Percentiles rank a stretch among this genome's conserved stretches.
phyloP scores from a whole-genome alignment of 2,888 invertebrate species.

The Synanthedon andrenaeformis region DNA sequence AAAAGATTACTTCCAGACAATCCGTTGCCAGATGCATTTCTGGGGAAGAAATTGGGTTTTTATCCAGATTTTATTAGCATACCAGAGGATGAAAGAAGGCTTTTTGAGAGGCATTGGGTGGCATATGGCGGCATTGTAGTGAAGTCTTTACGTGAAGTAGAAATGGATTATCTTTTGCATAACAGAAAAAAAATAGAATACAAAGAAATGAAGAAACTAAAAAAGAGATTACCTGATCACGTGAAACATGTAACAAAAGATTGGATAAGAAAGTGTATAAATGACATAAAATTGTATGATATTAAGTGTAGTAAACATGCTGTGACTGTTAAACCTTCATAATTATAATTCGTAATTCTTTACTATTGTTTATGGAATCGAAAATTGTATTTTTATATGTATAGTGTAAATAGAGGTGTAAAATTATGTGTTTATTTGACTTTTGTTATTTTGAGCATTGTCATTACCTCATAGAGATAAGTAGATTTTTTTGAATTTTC shows the following conservation, averaged over 20 bases:
- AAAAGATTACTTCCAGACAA: slow-evolving; percentile 25
- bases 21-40: slow-evolving; percentile 47
- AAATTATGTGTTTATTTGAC: too few species aligned
- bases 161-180: slow-evolving; percentile 51
- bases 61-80: slow-evolving; percentile 61
- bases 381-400: not conserved
- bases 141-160: slow-evolving; percentile 35
- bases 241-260: slow-evolving; percentile 46
- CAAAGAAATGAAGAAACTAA: slow-evolving; percentile 34
- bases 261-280: slow-evolving; percentile 54
- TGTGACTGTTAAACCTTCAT: slow-evolving; percentile 30
- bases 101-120: slow-evolving; percentile 73
- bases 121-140: slow-evolving; percentile 70
- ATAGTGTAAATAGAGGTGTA: too few species aligned
- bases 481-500: too few species aligned
- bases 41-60: slow-evolving; percentile 42
- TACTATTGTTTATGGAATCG: not conserved
- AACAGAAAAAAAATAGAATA: slow-evolving; percentile 30
- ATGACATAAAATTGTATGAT: slow-evolving; percentile 36
- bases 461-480: too few species aligned
- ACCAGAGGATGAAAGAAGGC: slow-evolving; percentile 36
- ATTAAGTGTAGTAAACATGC: slow-evolving; percentile 26
- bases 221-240: slow-evolving; percentile 22
- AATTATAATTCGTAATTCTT: too few species aligned
- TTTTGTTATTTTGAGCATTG: too few species aligned